Percentiles rank a stretch among this genome's conserved stretches.
phyloP scores from a whole-genome alignment of 2,113 vertebrate genomes.

The Heterochromis multidens region DNA sequence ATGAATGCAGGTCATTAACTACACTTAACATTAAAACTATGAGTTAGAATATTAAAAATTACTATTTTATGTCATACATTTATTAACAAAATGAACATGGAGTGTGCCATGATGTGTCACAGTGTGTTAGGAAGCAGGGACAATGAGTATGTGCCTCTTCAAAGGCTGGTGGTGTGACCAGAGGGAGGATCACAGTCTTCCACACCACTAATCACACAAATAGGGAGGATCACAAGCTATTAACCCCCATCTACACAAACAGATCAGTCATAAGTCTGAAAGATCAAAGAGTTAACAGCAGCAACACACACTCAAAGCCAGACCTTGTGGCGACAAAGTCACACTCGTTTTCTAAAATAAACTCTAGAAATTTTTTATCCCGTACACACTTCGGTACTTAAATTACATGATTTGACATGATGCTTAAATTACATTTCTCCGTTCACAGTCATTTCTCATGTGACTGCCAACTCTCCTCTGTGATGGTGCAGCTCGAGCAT shows the following conservation, averaged over 20 bases:
- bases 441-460: not conserved
- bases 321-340: constrained; percentile 1
- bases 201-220: constrained; percentile 44
- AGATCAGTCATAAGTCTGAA: not conserved
- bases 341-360: not conserved
- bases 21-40: not conserved
- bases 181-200: constrained; percentile 39
- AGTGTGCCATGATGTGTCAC: not conserved
- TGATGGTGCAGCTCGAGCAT: not conserved
- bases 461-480: not conserved
- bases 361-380: not conserved
- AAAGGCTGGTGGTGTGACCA: constrained; percentile 11
- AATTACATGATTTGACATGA: not conserved
- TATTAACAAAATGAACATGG: not conserved
- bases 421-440: not conserved
- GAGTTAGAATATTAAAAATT: not conserved
- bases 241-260: not conserved
- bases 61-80: not conserved
- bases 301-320: not conserved
- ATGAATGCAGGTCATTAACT: not conserved
- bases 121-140: not conserved
- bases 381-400: not conserved
- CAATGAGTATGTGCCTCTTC: not conserved
- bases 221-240: constrained; percentile 13
- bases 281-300: constrained; percentile 26